Evolutionary conservation across 2,797 vertebrate genomes (phyloP).

Genomic region (Rallus crepitans): DNA sequence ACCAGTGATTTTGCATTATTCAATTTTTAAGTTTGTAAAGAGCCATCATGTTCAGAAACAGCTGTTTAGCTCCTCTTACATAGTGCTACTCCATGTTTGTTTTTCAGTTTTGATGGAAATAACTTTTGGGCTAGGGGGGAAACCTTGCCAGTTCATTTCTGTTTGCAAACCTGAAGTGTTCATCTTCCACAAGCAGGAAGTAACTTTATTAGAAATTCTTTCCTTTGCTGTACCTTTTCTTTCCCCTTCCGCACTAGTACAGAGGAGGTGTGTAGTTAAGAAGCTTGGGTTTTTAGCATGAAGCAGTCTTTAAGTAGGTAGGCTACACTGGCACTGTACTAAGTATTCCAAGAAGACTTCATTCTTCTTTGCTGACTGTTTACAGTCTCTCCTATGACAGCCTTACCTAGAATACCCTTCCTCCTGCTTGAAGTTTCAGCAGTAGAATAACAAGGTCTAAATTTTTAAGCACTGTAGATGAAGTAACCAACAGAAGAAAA

Average conservation of each 20-base stretch:
- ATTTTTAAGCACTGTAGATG: background rate
- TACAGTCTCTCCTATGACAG: background rate
- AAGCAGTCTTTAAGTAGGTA: background rate
- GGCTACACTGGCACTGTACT: background rate
- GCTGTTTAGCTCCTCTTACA: background rate
- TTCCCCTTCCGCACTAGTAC: background rate
- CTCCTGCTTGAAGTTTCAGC: background rate
- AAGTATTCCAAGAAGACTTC: background rate
- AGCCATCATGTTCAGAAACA: background rate
- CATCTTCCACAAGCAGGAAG: background rate
- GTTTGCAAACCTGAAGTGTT: background rate
- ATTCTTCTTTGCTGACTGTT: background rate
- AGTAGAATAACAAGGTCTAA: background rate
- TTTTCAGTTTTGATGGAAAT: background rate
- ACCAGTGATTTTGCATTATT: background rate
- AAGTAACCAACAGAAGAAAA: background rate
- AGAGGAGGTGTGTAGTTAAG: background rate
- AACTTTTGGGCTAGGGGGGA: background rate
- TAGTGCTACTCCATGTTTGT: background rate
- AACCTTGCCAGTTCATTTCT: background rate
- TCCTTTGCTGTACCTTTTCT: background rate
- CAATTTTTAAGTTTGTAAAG: background rate
- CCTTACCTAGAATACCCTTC: background rate
- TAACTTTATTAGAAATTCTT: background rate
- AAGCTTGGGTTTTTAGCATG: background rate